Percentiles rank a stretch among this genome's conserved stretches.
Evolutionary conservation across 2,113 vertebrate genomes (phyloP).

Genomic region (Nycticebus coucang): DNA sequence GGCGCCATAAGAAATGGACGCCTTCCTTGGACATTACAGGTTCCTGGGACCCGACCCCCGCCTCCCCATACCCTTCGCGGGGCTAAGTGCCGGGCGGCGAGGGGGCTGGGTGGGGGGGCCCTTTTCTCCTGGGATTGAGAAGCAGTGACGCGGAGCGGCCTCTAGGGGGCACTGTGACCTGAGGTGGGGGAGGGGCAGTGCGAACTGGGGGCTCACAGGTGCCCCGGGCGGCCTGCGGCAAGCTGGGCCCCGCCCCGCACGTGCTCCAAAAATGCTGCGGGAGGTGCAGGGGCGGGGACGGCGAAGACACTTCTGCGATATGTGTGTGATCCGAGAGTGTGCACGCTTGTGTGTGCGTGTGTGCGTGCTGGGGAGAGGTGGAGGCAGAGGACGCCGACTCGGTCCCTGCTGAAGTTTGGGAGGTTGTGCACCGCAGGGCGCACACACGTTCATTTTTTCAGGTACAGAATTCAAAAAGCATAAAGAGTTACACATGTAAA

Average conservation of each 20-base stretch:
- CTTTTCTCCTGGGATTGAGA: not conserved
- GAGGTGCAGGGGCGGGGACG: not conserved
- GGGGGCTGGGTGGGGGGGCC: too few species aligned
- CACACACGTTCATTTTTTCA: not conserved
- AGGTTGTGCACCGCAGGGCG: not conserved
- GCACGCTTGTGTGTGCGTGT: not conserved
- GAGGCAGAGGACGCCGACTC: too few species aligned
- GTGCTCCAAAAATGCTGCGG: not conserved
- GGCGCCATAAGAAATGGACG: fast-evolving
- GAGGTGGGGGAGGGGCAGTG: fast-evolving
- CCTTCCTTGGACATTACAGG: fast-evolving
- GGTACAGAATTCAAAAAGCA: not conserved
- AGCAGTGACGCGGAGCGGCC: not conserved
- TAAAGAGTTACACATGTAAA: not conserved
- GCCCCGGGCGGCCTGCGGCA: not conserved
- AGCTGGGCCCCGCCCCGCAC: not conserved
- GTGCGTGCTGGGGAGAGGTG: not conserved
- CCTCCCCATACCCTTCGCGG: fast-evolving
- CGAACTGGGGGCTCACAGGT: fast-evolving
- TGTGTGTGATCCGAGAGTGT: not conserved
- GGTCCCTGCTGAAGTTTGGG: not conserved
- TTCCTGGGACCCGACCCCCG: not conserved
- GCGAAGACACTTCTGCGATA: not conserved
- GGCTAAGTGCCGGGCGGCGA: fast-evolving
- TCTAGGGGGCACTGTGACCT: not conserved